Evolutionary conservation across 2,888 invertebrate species (phyloP).

Genomic region (Diarsia mendica): DNA sequence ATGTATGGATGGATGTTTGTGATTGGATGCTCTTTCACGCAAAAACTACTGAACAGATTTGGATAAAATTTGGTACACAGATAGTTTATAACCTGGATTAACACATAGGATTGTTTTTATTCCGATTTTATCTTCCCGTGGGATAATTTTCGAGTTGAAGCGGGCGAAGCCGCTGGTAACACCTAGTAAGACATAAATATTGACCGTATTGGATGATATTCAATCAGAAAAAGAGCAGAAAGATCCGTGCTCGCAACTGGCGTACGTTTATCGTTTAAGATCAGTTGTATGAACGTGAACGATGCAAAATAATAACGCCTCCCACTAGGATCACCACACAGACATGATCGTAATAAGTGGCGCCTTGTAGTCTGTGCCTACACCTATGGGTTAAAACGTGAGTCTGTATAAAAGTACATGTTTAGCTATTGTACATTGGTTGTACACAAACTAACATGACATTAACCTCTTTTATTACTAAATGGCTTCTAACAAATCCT

Average conservation of each 20-base stretch:
- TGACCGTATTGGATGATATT: neutral
- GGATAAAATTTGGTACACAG: too few species aligned
- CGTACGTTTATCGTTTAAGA: neutral
- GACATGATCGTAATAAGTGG: neutral
- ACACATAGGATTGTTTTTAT: too few species aligned
- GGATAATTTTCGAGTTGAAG: too few species aligned
- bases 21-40: too few species aligned
- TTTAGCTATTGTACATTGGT: neutral
- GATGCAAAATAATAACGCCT: neutral
- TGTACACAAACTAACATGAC: constrained; percentile 3
- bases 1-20: too few species aligned
- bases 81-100: too few species aligned
- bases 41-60: too few species aligned
- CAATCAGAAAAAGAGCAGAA: neutral
- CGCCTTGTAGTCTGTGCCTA: neutral
- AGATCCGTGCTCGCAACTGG: neutral
- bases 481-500: constrained; percentile 57
- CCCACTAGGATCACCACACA: too few species aligned
- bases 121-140: too few species aligned
- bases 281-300: neutral
- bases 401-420: neutral
- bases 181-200: neutral
- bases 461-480: constrained; percentile 36
- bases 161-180: too few species aligned
- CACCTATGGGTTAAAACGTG: neutral